Evolutionary conservation across 2,888 invertebrate species (phyloP).

Genomic region (Aphidoletes aphidimyza): DNA sequence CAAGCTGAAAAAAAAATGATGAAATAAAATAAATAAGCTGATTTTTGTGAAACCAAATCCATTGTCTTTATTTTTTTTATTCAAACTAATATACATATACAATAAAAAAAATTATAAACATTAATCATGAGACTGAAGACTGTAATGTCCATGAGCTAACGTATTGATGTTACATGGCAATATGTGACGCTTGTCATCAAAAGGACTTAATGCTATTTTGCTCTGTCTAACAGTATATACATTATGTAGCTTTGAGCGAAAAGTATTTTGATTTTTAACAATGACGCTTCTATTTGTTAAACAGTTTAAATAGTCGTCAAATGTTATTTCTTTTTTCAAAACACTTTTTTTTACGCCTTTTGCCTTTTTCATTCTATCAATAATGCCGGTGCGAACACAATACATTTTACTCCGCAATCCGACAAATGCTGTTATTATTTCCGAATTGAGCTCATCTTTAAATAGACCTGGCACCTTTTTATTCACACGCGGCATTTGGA

Average conservation of each 20-base stretch:
- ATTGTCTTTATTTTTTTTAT: no score
- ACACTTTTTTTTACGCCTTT: conserved; percentile 61
- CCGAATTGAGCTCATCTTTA: background rate
- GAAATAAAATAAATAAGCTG: no score
- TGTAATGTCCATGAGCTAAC: background rate
- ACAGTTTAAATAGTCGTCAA: background rate
- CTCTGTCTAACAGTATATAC: background rate
- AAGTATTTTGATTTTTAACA: background rate
- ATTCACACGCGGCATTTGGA: background rate
- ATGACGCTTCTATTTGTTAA: background rate
- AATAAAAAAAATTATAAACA: no score
- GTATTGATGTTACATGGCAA: background rate
- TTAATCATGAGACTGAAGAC: no score
- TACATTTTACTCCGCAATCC: conserved; percentile 39
- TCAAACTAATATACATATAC: no score
- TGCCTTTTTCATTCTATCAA: conserved; percentile 73
- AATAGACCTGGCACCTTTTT: conserved; percentile 11
- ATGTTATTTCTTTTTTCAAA: background rate
- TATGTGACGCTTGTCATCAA: conserved; percentile 3
- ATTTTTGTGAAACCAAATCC: no score
- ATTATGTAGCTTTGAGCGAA: background rate
- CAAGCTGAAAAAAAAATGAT: no score
- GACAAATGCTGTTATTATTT: background rate
- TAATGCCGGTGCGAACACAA: background rate
- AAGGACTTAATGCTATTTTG: background rate